Evolutionary conservation across 2,888 invertebrate genomes (phyloP), one percentile per base, ranked within the genome.

Genomic region (Zaprionus bogoriensis): DNA sequence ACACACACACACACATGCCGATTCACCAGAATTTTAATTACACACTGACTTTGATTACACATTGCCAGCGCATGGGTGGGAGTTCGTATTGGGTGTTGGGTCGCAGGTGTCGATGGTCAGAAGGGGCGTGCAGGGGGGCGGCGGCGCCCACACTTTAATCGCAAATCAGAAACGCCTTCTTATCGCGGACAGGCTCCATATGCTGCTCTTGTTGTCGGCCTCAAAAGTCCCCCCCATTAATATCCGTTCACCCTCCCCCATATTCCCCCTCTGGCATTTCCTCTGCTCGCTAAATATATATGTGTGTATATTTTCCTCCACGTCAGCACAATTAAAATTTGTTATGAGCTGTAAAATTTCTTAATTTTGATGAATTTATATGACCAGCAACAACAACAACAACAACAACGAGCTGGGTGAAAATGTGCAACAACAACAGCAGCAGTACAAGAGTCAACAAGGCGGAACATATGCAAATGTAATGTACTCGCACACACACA

Each of bases 341-440:
- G 32, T 83, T 77, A 83, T 80, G 81, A 83, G 77, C 87, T 83
- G 88, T 87, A 87, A 80, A 87, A 68, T 71, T 79, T 76, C 57
- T 79, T 61, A 69, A 87, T 76, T 78, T 74, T 87, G 84, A 85
- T 74, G 87, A 74, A 82, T 87, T 83, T 74, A 83, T 74, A 69
- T 62, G 68, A 46, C 54, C 36, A 65, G 52, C 77, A 65, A 45
- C 41, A 53, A 64, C 44, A 63, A 57, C 44, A 28, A 54, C 19
- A 60, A 59, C 58, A 52, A 63, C 27, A 1, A 27, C 12, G 32
- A n/a, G 32, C 32, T 32, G 14, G n/a, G n/a, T n/a, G n/a, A n/a
- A n/a, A n/a, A n/a, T n/a, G n/a, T n/a, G 52, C 77, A 65, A 45
- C 41, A 53, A 64, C 44, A 63, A 57, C 44, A 28, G 51, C 19